A percentile compares a stretch with the other conserved stretches of the same genome.
These are phyloP conservation scores for Sander lucioperca DNA, from an alignment of 2,113 vertebrate species.

Conservation along the genomic window DNA sequence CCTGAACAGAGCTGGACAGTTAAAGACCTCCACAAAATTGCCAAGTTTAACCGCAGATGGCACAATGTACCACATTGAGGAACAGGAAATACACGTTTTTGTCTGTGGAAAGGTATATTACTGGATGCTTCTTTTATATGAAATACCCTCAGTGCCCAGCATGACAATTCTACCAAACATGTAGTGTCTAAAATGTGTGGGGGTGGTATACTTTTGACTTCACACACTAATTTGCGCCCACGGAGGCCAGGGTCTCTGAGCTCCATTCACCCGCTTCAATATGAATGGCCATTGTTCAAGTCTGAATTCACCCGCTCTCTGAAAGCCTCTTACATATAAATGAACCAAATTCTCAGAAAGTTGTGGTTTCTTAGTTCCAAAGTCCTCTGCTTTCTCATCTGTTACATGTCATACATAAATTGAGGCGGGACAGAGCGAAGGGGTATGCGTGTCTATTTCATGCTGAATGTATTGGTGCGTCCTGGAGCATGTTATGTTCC, in stretches of 20 bases:
- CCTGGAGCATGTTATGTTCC: slow-evolving; percentile 12
- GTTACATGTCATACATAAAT: not conserved
- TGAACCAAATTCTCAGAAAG: slow-evolving; percentile 55
- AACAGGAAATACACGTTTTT: not conserved
- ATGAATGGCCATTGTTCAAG: slow-evolving; percentile 78
- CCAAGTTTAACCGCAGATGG: slow-evolving; percentile 36
- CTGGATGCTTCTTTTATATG: not conserved
- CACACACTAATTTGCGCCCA: slow-evolving; percentile 51
- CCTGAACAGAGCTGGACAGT: slow-evolving; percentile 51
- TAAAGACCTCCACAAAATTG: slow-evolving; percentile 53
- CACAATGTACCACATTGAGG: not conserved
- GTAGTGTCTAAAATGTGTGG: slow-evolving; percentile 17
- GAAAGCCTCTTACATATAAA: slow-evolving; percentile 71
- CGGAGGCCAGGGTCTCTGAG: slow-evolving; percentile 54
- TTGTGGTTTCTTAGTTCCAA: slow-evolving; percentile 22
- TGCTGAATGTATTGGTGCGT: not conserved
- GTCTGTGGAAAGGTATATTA: not conserved
- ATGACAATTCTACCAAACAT: not conserved
- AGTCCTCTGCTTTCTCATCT: slow-evolving; percentile 11
- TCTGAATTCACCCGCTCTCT: slow-evolving; percentile 69
- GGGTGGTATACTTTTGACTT: slow-evolving; percentile 63
- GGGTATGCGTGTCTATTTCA: not conserved
- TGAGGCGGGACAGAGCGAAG: not conserved
- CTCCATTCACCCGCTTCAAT: slow-evolving; percentile 70
- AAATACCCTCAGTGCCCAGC: not conserved